phyloP scores from a whole-genome alignment of 2,113 vertebrate species.

The Recurvirostra avosetta region DNA sequence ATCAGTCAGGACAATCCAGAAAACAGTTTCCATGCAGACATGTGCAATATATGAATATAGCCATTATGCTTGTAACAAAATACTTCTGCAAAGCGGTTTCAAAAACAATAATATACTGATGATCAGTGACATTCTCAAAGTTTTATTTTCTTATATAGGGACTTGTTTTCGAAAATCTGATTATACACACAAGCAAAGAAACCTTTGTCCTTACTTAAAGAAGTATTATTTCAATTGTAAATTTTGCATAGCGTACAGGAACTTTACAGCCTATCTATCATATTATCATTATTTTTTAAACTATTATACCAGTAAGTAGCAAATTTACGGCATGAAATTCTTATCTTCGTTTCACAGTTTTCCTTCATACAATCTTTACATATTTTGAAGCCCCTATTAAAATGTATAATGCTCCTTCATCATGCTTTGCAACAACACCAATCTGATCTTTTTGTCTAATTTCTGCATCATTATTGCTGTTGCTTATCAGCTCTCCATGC shows the following conservation, averaged over 20 bases:
- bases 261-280: not conserved
- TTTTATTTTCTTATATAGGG: not conserved
- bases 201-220: not conserved
- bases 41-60: not conserved
- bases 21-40: not conserved
- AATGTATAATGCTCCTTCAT: not conserved
- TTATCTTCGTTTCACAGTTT: not conserved
- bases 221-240: not conserved
- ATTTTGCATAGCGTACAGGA: not conserved
- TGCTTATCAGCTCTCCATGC: not conserved
- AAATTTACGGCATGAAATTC: not conserved
- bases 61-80: not conserved
- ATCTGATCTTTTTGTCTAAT: not conserved
- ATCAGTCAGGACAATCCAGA: not conserved
- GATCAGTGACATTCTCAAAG: not conserved
- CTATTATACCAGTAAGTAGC: not conserved
- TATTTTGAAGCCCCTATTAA: not conserved
- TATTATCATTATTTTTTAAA: not conserved
- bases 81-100: not conserved
- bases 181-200: not conserved
- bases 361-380: not conserved
- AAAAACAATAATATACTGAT: not conserved
- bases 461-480: not conserved
- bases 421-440: not conserved
- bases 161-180: not conserved